phyloP scores from a whole-genome alignment of 2,888 invertebrate species.

The Apomyelois bistriatella region DNA sequence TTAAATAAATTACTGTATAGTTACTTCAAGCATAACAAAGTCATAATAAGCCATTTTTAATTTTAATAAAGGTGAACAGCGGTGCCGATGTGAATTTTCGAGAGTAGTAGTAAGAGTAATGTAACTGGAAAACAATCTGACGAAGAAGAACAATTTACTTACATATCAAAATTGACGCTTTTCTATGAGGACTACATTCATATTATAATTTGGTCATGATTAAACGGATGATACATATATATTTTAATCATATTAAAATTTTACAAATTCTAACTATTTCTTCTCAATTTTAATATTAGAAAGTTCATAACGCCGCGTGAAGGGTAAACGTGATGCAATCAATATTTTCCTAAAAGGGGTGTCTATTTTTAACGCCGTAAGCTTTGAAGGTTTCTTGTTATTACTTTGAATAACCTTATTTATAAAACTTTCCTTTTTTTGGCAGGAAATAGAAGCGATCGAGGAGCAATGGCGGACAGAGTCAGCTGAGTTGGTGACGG shows the following conservation, averaged over 20 bases:
- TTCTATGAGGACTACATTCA: too few relatives aligned
- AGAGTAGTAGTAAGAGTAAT: too few relatives aligned
- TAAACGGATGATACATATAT: too few relatives aligned
- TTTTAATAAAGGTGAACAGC: too few relatives aligned
- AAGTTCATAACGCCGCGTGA: not conserved
- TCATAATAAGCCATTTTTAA: not conserved
- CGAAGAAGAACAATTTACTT: too few relatives aligned
- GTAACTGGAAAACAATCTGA: too few relatives aligned
- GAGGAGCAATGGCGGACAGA: constrained; percentile 98
- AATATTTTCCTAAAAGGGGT: not conserved
- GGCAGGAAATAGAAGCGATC: constrained; percentile 95
- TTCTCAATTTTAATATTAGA: too few relatives aligned
- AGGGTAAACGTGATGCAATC: not conserved
- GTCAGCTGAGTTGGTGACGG: constrained; percentile 91
- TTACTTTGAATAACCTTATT: not conserved
- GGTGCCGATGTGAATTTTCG: too few relatives aligned
- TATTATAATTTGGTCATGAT: too few relatives aligned
- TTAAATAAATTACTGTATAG: not conserved
- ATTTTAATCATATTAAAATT: too few relatives aligned
- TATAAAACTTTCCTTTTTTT: not conserved
- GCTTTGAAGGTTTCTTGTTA: not conserved
- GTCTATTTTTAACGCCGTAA: constrained; percentile 1
- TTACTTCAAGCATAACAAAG: constrained; percentile 6
- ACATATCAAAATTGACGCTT: too few relatives aligned
- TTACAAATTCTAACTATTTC: too few relatives aligned